Base-by-base conservation (phyloP, 2,888 invertebrate genomes). In the Bugulina stolonifera region DNA sequence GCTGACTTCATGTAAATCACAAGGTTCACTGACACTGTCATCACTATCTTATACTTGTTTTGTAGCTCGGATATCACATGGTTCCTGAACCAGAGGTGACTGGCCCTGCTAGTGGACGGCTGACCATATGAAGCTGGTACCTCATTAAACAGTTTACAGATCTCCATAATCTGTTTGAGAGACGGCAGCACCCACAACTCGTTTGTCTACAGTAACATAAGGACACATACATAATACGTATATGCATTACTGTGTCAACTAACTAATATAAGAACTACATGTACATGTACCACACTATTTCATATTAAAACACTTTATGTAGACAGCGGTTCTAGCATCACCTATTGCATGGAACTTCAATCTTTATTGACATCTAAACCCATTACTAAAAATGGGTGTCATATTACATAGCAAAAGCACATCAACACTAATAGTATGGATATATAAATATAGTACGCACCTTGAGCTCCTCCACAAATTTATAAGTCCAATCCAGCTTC, bases 381-480 rank as follows among this genome's bases (percentile, higher is more conserved):
- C n/a, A n/a, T n/a, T n/a, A n/a, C n/a, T n/a, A n/a, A n/a, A n/a
- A n/a, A n/a, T n/a, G n/a, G n/a, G n/a, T n/a, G n/a, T n/a, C n/a
- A n/a, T n/a, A n/a, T n/a, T n/a, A n/a, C n/a, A n/a, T n/a, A n/a
- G n/a, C n/a, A n/a, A n/a, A n/a, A n/a, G n/a, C n/a, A n/a, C n/a
- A n/a, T n/a, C n/a, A n/a, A n/a, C n/a, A n/a, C n/a, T n/a, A n/a
- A n/a, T n/a, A n/a, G n/a, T n/a, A n/a, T n/a, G n/a, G n/a, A n/a
- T n/a, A n/a, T n/a, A n/a, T n/a, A n/a, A n/a, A n/a, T n/a, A n/a
- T n/a, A n/a, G n/a, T n/a, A 64, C 64, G 3, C 5, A 64, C 64
- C 64, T 93, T 92, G 74, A 97, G 85, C 84, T 97, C 96, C 77
- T 94, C 94, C n/a, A 97, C 94, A 83, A 96, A 94, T 86, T 93